Base-by-base conservation (phyloP, 2,888 invertebrate species). In the Phyllotreta cruciferae region DNA sequence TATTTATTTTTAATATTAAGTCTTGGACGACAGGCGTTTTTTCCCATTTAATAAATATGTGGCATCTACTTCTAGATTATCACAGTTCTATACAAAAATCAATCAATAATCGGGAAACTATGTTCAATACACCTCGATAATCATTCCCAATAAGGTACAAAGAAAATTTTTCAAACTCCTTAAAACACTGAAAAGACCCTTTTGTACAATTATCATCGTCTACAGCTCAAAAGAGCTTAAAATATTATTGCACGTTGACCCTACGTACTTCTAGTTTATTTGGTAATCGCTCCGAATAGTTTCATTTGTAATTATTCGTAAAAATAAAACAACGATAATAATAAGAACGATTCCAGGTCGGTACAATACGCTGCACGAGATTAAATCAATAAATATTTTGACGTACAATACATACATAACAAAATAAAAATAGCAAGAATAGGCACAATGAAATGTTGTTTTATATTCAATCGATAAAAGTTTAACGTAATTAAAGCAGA, bases 61-160 rank as follows among this genome's bases (percentile, higher is more conserved):
- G 67, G 69, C 67, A 69, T 69, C 69, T 69, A 69, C 57, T 55
- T 65, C 69, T 69, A 69, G 65, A 65, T 64, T 69, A 69, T 69
- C 69, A 67, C 69, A 69, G 67, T 67, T 66, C 60, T 67, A 67
- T 69, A 64, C 45, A 53, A 62, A 63, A 62, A 60, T 49, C 8
- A 56, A 24, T 24, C 47, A 49, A 57, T 10, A 6, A 49, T 55
- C 35, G 13, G 35, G 56, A 56, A 60, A 13, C 24, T 4, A 50
- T 38, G 34, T 49, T 53, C 14, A 38, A 11, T n/a, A 24, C 24
- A 24, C 34, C 39, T 7, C 8, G 4, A 36, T 24, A 36, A 50
- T 50, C 41, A 6, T 41, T n/a, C 10, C 41, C 41, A 41, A 41
- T 41, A 41, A 41, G 10, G 9, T 41, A 41, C 41, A 41, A 41